These are phyloP conservation scores for Shinisaurus crocodilurus DNA, from an alignment of 2,113 vertebrate species.

Conservation along the genomic window DNA sequence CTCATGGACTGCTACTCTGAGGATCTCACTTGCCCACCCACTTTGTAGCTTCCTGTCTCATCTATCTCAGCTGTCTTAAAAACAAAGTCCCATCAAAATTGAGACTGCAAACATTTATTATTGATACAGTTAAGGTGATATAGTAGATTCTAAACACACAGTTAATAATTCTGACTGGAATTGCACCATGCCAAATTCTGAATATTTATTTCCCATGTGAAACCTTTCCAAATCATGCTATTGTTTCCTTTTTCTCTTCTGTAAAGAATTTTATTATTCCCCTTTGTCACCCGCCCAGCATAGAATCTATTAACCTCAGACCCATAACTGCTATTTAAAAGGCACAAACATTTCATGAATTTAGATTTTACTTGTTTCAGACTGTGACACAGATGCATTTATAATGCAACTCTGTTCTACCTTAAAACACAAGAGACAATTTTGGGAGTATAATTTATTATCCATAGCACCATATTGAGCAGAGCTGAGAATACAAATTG, in stretches of 20 bases:
- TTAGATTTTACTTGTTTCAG: slow-evolving; percentile 31
- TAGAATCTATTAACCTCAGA: not conserved
- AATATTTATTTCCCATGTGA: slow-evolving; percentile 8
- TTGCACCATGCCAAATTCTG: not conserved
- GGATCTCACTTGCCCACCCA: not conserved
- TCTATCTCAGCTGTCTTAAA: not conserved
- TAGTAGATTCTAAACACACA: not conserved
- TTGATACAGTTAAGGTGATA: not conserved
- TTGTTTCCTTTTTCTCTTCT: slow-evolving; percentile 20
- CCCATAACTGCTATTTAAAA: slow-evolving; percentile 12
- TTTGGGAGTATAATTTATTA: slow-evolving; percentile 22
- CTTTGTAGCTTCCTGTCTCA: not conserved
- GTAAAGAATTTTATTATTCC: slow-evolving; percentile 17
- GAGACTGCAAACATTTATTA: not conserved
- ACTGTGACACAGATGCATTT: slow-evolving; percentile 28
- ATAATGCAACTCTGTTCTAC: slow-evolving; percentile 25
- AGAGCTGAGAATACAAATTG: slow-evolving; percentile 35
- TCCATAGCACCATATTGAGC: not conserved
- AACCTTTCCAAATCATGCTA: not conserved
- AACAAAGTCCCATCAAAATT: not conserved
- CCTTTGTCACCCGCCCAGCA: slow-evolving; percentile 1
- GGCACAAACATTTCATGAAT: slow-evolving; percentile 23
- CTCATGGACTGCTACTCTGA: not conserved
- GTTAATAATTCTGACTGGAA: not conserved
- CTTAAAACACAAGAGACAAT: slow-evolving; percentile 5